Evolutionary conservation across 1,140 invertebrate species (phyloP), one percentile per base, ranked within the genome.

Genomic region (Caenorhabditis tropicalis): DNA sequence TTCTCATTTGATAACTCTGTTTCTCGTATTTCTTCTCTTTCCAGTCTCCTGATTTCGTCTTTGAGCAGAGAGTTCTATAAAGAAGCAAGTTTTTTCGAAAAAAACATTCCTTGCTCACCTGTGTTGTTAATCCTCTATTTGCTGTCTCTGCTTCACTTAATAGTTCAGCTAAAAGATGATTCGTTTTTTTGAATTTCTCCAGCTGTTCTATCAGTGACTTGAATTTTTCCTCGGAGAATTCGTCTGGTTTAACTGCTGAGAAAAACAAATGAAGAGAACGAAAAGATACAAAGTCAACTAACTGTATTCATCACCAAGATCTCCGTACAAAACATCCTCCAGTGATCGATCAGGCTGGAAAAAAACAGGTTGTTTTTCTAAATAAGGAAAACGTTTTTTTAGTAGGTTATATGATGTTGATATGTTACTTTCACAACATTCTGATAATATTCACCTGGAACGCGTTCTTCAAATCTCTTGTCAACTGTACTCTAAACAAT

Each of bases 401-500:
- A 4, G 33, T 74, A 74, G 36, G 65, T n/a, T n/a, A n/a, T 24
- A 74, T 74, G 19, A 74, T 56, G 24, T 56, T 9, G 65, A 24
- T 43, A 7, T 43, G 10, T 24, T 2, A 51, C 19, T 65, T 65
- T 27, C 10, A n/a, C n/a, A n/a, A n/a, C n/a, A n/a, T n/a, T 24
- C 27, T 7, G 19, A 12, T 2, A 2, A 9, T n/a, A 2, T 10
- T 56, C 15, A 85, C 85, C 56, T 87, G 80, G 24, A 87, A 87
- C 21, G 80, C 60, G n/a, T 65, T 56, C 21, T 79, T 79, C 2
- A 87, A 24, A 31, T 84, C 85, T 16, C 31, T 74, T 12, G 51
- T 43, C 12, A 87, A 53, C 43, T 87, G 81, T 24, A 49, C 29
- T 24, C 48, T 82, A 1, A 85, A 49, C n/a, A n/a, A n/a, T n/a